phyloP scores from a whole-genome alignment of 2,797 vertebrate species.

The Heliangelus exortis region DNA sequence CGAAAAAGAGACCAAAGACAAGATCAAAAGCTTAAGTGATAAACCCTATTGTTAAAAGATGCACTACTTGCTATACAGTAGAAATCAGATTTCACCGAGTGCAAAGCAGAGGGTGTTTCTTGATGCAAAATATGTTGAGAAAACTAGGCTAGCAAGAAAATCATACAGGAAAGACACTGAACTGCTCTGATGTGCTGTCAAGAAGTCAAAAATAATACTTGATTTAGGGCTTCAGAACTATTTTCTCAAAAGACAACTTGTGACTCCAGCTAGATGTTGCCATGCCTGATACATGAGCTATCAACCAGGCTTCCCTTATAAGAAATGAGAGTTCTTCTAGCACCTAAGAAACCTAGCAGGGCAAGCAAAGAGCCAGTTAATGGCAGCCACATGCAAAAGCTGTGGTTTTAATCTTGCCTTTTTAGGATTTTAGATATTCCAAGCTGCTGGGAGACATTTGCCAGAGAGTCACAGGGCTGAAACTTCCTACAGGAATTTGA shows the following conservation, averaged over 20 bases:
- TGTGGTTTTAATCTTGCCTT: neutral
- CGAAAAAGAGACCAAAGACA: neutral
- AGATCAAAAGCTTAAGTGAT: slow-evolving; percentile 18
- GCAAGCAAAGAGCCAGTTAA: neutral
- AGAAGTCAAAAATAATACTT: neutral
- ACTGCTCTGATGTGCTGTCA: neutral
- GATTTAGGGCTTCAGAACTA: neutral
- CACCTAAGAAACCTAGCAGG: neutral
- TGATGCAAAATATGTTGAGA: slow-evolving; percentile 3
- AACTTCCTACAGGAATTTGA: neutral
- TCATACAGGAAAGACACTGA: neutral
- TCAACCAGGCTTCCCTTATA: neutral
- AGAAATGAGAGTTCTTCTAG: neutral
- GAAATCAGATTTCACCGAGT: slow-evolving; percentile 5
- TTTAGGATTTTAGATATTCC: neutral
- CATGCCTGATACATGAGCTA: neutral
- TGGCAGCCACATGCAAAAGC: neutral
- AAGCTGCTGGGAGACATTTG: neutral
- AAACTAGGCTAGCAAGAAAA: neutral
- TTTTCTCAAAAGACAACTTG: neutral
- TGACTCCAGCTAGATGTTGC: neutral
- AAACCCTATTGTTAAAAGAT: neutral
- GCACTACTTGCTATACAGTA: neutral
- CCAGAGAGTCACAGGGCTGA: neutral
- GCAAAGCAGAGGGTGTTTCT: neutral